phyloP scores from a whole-genome alignment of 2,888 invertebrate species.

The Julus scandinavius region DNA sequence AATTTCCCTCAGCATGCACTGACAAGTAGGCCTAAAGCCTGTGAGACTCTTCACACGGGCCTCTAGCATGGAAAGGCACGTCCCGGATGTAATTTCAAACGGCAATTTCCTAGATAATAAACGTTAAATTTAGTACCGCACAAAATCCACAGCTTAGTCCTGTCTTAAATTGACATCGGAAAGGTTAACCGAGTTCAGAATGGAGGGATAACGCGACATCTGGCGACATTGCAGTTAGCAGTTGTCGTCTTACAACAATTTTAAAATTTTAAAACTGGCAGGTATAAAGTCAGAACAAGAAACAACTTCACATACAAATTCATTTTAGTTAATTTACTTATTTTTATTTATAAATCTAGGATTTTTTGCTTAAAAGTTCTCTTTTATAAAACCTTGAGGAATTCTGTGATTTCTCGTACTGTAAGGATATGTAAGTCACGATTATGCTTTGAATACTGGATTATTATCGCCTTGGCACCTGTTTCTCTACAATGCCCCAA shows the following conservation, averaged over 20 bases:
- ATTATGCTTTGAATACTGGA: too few relatives aligned
- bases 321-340: too few relatives aligned
- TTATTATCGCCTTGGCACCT: too few relatives aligned
- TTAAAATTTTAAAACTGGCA: neutral
- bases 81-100: slow-evolving; percentile 42
- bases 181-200: slow-evolving; percentile 29
- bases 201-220: neutral
- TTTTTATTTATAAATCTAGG: too few relatives aligned
- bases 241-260: neutral
- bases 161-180: slow-evolving; percentile 29
- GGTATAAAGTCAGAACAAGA: too few relatives aligned
- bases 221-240: neutral
- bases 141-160: slow-evolving; percentile 29
- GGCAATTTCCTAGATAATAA: slow-evolving; percentile 29
- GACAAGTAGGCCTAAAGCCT: neutral
- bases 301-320: too few relatives aligned
- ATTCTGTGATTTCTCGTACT: too few relatives aligned
- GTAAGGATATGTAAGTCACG: too few relatives aligned
- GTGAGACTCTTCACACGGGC: neutral
- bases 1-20: slow-evolving; percentile 17
- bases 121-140: slow-evolving; percentile 16
- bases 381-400: too few relatives aligned
- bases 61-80: neutral
- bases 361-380: too few relatives aligned
- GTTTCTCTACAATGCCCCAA: too few relatives aligned